Conservation (phyloP, 2,113 vertebrate species). For the Chascanopsetta lugubris region DNA sequence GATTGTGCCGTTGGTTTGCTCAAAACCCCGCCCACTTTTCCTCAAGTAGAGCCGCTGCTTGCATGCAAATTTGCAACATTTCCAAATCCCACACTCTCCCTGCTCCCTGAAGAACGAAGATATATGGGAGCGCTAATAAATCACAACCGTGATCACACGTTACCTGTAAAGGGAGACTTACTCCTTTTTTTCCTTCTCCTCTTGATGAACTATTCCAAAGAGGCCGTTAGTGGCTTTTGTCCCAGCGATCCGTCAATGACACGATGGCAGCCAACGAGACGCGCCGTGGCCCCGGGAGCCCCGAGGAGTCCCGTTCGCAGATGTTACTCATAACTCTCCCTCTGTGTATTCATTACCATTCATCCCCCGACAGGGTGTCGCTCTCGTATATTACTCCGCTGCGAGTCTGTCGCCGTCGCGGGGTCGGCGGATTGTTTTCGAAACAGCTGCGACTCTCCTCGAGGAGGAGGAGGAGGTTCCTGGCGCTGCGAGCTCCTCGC, state of each 20-base stretch:
- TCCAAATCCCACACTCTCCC: too few species aligned
- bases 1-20: too few species aligned
- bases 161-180: too few species aligned
- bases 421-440: constrained; percentile 63
- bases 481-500: neutral
- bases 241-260: constrained; percentile 70
- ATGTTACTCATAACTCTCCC: constrained; percentile 71
- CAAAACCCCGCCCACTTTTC: too few species aligned
- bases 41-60: too few species aligned
- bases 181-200: neutral
- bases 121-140: neutral
- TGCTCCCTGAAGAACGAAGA: too few species aligned
- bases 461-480: too few species aligned
- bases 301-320: constrained; percentile 60
- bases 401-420: constrained; percentile 55
- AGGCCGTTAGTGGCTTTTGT: constrained; percentile 60
- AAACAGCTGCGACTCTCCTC: constrained; percentile 58
- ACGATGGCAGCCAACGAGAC: constrained; percentile 69
- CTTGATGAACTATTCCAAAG: constrained; percentile 46
- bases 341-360: constrained; percentile 73
- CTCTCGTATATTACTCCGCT: constrained; percentile 62
- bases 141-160: constrained; percentile 12
- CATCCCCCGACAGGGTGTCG: constrained; percentile 46
- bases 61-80: too few species aligned
- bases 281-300: constrained; percentile 48